phyloP scores from a whole-genome alignment of 2,113 vertebrate genomes.

The Hipposideros armiger region DNA sequence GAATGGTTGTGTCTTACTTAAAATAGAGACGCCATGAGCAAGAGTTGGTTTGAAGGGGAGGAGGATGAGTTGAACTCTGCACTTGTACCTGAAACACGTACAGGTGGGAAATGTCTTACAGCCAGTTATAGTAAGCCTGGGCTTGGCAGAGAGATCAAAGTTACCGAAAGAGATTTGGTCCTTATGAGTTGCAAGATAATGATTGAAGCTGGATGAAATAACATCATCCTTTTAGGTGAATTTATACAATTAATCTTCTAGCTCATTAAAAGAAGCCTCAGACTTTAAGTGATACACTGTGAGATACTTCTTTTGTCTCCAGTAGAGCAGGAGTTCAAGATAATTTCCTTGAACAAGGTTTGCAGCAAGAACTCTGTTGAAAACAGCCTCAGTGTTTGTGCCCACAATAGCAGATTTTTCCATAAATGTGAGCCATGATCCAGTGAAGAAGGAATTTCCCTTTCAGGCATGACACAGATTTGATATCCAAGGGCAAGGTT shows the following conservation, averaged over 20 bases:
- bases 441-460: conserved; percentile 23
- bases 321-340: not conserved
- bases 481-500: conserved; percentile 81
- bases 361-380: conserved; percentile 29
- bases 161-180: not conserved
- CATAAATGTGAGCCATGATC: conserved; percentile 54
- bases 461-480: conserved; percentile 73
- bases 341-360: conserved; percentile 28
- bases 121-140: not conserved
- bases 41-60: not conserved
- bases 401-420: conserved; percentile 15
- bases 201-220: conserved; percentile 3
- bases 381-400: conserved; percentile 27
- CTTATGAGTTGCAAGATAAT: conserved; percentile 8
- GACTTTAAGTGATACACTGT: not conserved
- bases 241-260: conserved; percentile 29
- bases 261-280: not conserved
- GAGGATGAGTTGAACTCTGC: not conserved
- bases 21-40: not conserved
- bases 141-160: not conserved
- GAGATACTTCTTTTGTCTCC: conserved; percentile 42
- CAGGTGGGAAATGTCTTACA: not conserved
- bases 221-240: not conserved
- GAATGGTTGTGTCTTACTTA: not conserved
- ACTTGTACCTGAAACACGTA: not conserved